Evolutionary conservation across 2,888 invertebrate species (phyloP).

Genomic region (Gibbula magus): DNA sequence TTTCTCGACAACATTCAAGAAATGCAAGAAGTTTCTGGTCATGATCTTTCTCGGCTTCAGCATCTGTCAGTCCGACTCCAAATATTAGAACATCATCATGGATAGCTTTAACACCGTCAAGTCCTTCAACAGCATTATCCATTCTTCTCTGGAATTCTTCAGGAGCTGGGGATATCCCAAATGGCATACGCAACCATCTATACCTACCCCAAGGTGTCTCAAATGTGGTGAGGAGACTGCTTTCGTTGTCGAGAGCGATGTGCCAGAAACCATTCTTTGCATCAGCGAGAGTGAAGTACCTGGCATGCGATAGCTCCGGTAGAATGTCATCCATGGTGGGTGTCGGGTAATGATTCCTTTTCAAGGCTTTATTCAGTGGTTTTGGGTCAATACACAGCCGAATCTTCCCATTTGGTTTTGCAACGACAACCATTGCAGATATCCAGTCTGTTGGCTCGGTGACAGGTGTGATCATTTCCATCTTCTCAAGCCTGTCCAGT

Average conservation of each 20-base stretch:
- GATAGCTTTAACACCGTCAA: constrained; percentile 31
- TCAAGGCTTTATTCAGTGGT: too few relatives aligned
- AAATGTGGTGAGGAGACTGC: constrained; percentile 43
- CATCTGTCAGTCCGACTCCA: constrained; percentile 34
- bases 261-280: constrained; percentile 45
- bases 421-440: too few relatives aligned
- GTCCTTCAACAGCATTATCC: constrained; percentile 23
- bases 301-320: too few relatives aligned
- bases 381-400: too few relatives aligned
- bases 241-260: constrained; percentile 34
- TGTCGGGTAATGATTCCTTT: too few relatives aligned
- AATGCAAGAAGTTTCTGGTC: constrained; percentile 30
- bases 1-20: constrained; percentile 30
- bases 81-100: constrained; percentile 39
- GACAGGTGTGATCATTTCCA: too few relatives aligned
- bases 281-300: too few relatives aligned
- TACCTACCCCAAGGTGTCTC: constrained; percentile 47
- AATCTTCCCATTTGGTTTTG: too few relatives aligned
- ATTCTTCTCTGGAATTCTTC: constrained; percentile 45
- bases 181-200: constrained; percentile 45
- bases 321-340: too few relatives aligned
- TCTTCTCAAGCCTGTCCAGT: too few relatives aligned
- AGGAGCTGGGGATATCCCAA: constrained; percentile 42
- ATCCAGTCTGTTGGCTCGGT: too few relatives aligned
- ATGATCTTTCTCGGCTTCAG: constrained; percentile 33